Evolutionary conservation across 2,797 vertebrate genomes (phyloP).

Genomic region (Saxicola maurus): DNA sequence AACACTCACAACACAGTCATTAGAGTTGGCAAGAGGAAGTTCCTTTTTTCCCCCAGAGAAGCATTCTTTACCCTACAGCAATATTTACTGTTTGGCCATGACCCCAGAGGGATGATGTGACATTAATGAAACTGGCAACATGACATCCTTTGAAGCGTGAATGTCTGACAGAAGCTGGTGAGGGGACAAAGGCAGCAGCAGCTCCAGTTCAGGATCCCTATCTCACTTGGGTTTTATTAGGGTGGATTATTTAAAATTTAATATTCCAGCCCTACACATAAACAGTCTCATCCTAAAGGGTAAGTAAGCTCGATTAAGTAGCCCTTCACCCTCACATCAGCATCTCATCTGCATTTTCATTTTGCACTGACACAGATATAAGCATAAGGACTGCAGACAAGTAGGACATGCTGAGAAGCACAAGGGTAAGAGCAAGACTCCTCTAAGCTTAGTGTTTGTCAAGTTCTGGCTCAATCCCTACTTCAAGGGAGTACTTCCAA

Average conservation of each 20-base stretch:
- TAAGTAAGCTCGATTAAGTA: background rate
- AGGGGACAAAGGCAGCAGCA: background rate
- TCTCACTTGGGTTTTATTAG: background rate
- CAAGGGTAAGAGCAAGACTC: background rate
- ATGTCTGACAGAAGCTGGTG: background rate
- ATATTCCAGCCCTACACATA: background rate
- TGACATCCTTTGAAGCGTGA: background rate
- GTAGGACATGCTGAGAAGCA: background rate
- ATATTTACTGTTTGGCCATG: background rate
- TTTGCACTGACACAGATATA: background rate
- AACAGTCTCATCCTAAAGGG: background rate
- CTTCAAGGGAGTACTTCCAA: background rate
- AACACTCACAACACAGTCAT: background rate
- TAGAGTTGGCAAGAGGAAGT: background rate
- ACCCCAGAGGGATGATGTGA: background rate
- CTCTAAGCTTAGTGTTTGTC: background rate
- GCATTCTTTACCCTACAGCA: conserved; percentile 1
- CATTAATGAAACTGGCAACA: conserved; percentile 16
- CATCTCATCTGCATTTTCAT: background rate
- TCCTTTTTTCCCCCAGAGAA: background rate
- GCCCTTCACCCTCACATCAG: background rate
- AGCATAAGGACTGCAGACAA: background rate
- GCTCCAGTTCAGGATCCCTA: background rate
- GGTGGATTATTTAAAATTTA: conserved; percentile 7
- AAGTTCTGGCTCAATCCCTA: background rate